Conservation (phyloP, 2,797 vertebrate genomes). For the Gastrophryne carolinensis region DNA sequence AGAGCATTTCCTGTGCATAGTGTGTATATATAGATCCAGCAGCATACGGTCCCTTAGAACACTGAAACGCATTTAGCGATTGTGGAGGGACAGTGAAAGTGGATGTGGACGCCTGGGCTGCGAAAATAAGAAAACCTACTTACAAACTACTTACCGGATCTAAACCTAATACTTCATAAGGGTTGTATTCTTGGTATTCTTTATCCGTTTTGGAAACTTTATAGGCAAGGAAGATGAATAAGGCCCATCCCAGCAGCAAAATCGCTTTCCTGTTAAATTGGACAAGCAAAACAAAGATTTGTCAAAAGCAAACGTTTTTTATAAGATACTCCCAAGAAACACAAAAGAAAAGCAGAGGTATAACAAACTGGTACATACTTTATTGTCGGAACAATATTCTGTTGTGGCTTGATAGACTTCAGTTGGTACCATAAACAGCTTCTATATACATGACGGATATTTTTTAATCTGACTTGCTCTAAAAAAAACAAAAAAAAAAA, state of each 20-base stretch:
- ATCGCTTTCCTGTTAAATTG: constrained; percentile 81
- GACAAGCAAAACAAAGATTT: constrained; percentile 6
- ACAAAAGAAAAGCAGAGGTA: background rate
- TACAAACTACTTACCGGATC: constrained; percentile 88
- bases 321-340: background rate
- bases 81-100: too few relatives aligned
- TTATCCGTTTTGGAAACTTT: constrained; percentile 97
- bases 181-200: constrained; percentile 98
- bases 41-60: too few relatives aligned
- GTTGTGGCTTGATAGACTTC: constrained; percentile 90
- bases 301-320: background rate
- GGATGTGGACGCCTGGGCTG: too few relatives aligned
- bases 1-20: too few relatives aligned
- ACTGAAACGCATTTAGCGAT: too few relatives aligned
- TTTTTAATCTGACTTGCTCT: constrained; percentile 97
- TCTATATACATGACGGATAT: constrained; percentile 90
- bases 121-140: too few relatives aligned
- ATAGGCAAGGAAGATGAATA: constrained; percentile 93
- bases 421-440: constrained; percentile 97
- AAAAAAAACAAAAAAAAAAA: constrained; percentile 47
- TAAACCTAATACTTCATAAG: constrained; percentile 92
- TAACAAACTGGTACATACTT: constrained; percentile 79
- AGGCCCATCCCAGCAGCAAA: constrained; percentile 91
- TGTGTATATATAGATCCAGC: too few relatives aligned
- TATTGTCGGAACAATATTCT: constrained; percentile 90